Percentiles rank a stretch among this genome's conserved stretches.
phyloP scores from a whole-genome alignment of 2,113 vertebrate genomes.

The Burhinus bistriatus region DNA sequence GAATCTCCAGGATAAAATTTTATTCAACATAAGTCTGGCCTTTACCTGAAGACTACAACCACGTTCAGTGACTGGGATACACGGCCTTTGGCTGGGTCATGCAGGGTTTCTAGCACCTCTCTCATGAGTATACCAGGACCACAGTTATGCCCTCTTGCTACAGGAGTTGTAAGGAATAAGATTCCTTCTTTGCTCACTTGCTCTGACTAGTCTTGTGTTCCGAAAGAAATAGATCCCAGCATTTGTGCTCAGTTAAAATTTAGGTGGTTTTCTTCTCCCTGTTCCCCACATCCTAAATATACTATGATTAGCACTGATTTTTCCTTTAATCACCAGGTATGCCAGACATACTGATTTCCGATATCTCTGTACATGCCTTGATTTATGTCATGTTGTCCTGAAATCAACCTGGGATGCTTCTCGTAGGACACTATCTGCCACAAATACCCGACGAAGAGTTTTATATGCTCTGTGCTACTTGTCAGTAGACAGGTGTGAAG shows the following conservation, averaged over 20 bases:
- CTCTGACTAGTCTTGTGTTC: neutral
- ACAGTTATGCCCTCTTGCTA: neutral
- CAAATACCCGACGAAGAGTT: neutral
- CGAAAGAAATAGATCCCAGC: neutral
- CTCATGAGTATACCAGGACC: neutral
- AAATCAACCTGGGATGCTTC: neutral
- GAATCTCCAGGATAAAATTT: neutral
- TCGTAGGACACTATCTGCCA: neutral
- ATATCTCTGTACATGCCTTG: neutral
- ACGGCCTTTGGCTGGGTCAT: neutral
- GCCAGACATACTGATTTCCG: neutral
- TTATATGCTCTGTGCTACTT: neutral
- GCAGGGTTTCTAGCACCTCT: neutral
- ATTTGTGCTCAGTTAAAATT: neutral
- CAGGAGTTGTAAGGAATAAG: neutral
- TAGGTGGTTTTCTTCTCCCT: neutral
- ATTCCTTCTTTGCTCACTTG: neutral
- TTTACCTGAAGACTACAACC: neutral
- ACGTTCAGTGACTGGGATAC: neutral
- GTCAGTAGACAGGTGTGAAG: neutral
- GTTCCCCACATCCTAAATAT: neutral
- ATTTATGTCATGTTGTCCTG: neutral
- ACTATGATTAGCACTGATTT: neutral
- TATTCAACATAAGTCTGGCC: rapidly evolving
- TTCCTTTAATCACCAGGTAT: neutral